phyloP scores from a whole-genome alignment of 2,888 invertebrate species.

The Hylaea fasciaria region DNA sequence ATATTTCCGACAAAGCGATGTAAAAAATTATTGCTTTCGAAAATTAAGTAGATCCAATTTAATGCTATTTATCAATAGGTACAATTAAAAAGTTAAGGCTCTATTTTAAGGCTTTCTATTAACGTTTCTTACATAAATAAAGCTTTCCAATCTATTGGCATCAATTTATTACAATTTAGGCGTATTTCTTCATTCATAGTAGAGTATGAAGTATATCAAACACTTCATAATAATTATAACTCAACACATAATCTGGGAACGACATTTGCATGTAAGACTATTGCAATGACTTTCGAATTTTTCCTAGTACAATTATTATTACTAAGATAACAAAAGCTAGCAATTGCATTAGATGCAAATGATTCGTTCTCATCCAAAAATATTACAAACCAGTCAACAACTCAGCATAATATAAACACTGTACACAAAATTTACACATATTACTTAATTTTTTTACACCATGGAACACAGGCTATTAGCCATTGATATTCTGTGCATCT shows the following conservation, averaged over 20 bases:
- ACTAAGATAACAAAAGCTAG: conserved; percentile 14
- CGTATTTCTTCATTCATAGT: conserved; percentile 40
- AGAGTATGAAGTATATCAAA: conserved; percentile 20
- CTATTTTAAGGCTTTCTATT: conserved; percentile 53
- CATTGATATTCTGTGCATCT: conserved; percentile 1
- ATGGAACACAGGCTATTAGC: conserved; percentile 7
- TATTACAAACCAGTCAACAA: conserved; percentile 8
- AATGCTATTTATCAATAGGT: conserved; percentile 40
- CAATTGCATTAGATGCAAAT: conserved; percentile 16
- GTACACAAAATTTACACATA: conserved; percentile 26
- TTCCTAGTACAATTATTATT: conserved; percentile 12
- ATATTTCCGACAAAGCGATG: conserved; percentile 7
- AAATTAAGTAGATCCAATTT: conserved; percentile 57
- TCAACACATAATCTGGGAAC: not conserved
- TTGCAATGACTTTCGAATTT: conserved; percentile 6
- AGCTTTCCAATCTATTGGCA: conserved; percentile 63
- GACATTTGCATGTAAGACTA: conserved; percentile 5
- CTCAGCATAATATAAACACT: conserved; percentile 12
- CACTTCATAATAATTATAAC: not conserved
- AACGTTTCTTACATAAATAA: conserved; percentile 57
- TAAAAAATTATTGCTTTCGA: conserved; percentile 57
- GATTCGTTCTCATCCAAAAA: conserved; percentile 5
- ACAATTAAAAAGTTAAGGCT: conserved; percentile 53
- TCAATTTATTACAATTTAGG: conserved; percentile 50
- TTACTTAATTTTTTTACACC: conserved; percentile 5